Evolutionary conservation across 2,113 vertebrate genomes (phyloP), one percentile per base, ranked within the genome.

Genomic region (Calypte anna): DNA sequence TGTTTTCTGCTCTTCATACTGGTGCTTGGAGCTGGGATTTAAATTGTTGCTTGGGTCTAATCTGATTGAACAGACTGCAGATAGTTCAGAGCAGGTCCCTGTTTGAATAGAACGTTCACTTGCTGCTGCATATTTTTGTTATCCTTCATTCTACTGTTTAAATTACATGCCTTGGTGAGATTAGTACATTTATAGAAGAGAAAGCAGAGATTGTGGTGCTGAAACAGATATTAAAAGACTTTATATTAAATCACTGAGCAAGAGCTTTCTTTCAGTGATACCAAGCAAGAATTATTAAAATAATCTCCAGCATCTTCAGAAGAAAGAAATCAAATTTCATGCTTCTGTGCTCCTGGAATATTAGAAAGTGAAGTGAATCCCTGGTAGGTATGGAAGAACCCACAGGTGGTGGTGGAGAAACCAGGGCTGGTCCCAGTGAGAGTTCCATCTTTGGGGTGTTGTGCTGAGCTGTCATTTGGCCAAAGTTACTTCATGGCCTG

Each of bases 291-390:
- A 90, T 91, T 80, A 87, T 94, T 93, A 82, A 68, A 84, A 63
- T 70, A 76, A 84, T 91, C 91, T 97, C 66, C 58, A 44, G 30
- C 55, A 90, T 96, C 94, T 94, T 73, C 69, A 62, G 51, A 76
- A 92, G 91, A 94, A 88, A 75, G 73, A 95, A 96, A 88, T 89
- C 76, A 88, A 81, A 94, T 94, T 88, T 96, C 95, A 93, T 79
- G 84, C 89, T 74, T 63, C 93, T 59, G 2, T 59, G 91, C 83
- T 93, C 62, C 31, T 25, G 43, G 50, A 81, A 38, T 93, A 85
- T 92, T 95, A 23, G 3, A 33, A 79, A 61, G 68, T 5, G 9
- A 53, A 61, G 74, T 22, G 79, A 77, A 43, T 58, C 33, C 40
- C 40, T 59, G 57, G 10, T 38, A 40, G 90, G 63, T 78, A 24